A percentile compares a stretch with the other conserved stretches of the same genome.
These are phyloP conservation scores for Pristionchus arcanus DNA, from an alignment of 2,888 invertebrate genomes.

Conservation along the genomic window DNA sequence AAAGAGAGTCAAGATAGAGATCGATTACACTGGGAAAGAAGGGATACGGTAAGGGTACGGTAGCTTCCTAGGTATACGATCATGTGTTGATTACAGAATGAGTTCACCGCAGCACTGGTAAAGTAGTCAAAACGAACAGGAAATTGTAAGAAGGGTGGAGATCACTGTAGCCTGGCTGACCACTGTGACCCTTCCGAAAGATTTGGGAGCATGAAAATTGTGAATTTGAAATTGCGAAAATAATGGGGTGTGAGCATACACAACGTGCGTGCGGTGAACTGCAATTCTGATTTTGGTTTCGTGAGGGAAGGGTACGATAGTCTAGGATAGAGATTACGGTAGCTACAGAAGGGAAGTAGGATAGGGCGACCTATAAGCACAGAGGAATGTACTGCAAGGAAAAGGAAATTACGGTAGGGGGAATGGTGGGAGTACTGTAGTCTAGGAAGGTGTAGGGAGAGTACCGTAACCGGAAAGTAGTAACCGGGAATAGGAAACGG, in stretches of 20 bases:
- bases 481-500: neutral
- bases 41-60: neutral
- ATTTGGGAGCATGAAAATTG: neutral
- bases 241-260: slow-evolving; percentile 2
- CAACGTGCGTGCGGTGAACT: slow-evolving; percentile 45
- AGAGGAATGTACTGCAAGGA: too few relatives aligned
- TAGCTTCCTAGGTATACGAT: neutral
- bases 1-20: neutral
- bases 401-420: neutral
- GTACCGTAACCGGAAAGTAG: neutral
- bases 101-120: slow-evolving; percentile 30
- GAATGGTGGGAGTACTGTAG: neutral
- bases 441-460: neutral
- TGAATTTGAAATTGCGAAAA: neutral
- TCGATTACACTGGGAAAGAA: neutral
- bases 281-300: neutral
- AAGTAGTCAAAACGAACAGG: neutral
- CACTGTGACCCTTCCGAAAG: neutral
- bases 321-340: neutral
- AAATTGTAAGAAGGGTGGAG: neutral
- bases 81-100: neutral
- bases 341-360: neutral
- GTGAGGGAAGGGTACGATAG: neutral
- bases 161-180: neutral
- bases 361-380: neutral